Evolutionary conservation across 2,797 vertebrate genomes (phyloP), one percentile per base, ranked within the genome.

Genomic region (Myripristis jacobus): DNA sequence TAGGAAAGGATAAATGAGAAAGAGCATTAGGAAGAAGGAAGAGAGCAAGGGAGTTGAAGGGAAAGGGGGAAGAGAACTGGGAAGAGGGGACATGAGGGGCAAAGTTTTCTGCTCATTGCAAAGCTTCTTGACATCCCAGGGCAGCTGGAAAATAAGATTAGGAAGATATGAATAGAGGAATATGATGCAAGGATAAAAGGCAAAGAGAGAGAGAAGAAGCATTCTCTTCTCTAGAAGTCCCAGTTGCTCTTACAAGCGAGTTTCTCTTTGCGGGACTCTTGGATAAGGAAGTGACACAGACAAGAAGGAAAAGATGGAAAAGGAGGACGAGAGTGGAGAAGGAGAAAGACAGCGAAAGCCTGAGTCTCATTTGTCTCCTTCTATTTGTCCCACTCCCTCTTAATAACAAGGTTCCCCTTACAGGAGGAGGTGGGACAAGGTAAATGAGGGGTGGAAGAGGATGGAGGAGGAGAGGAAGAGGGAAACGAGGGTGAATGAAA

Each of bases 181-280:
- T 46, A 34, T 25, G 53, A 58, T 43, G 29, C 7, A 53, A 43
- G 19, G 44, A 66, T 10, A 59, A 64, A 60, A 61, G 50, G 47
- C 1, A 25, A 25, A 10, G 51, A 11, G 31, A 34, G 60, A 73
- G 34, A 46, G 56, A 57, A n/a, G 27, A 19, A 9, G 41, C 22
- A 1, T 12, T 47, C 27, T 46, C 22, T 29, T 46, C 67, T 87
- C 92, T 93, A 93, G 86, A 93, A 88, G 84, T 95, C 91, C 94
- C 92, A 91, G 73, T 90, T 92, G 83, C 92, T 94, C 85, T 94
- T 91, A 88, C 95, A 91, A 9, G 84, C 81, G 65, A 96, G 90
- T 73, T 92, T 87, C 95, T 95, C 95, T 83, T 95, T 94, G 94
- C 95, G 95, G 11, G 36, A 38, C 36, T 38, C 79, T 86, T 31